A percentile compares a stretch with the other conserved stretches of the same genome.
These are phyloP conservation scores for Eulemur mongoz DNA, from an alignment of 2,797 vertebrate species.

Conservation along the genomic window DNA sequence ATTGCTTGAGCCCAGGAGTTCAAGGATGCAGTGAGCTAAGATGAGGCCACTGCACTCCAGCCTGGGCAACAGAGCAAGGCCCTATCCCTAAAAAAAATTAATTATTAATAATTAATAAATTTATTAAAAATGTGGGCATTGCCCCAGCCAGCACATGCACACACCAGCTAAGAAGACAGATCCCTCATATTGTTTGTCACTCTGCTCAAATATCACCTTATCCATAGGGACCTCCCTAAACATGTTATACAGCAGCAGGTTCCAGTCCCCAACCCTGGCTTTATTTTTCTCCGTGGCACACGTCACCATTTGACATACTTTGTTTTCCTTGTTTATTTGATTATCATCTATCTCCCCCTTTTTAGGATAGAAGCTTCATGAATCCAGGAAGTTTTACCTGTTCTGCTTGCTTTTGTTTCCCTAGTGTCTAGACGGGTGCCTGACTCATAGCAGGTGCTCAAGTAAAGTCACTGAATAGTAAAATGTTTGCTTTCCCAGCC, in stretches of 20 bases:
- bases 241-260: not conserved
- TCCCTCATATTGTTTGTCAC: not conserved
- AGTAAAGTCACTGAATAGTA: not conserved
- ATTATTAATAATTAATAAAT: not conserved
- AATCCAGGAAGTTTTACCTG: not conserved
- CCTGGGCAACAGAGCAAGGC: too few relatives aligned
- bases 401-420: not conserved
- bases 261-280: not conserved
- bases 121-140: not conserved
- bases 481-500: not conserved
- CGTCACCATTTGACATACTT: not conserved
- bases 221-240: not conserved
- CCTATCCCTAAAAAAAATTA: not conserved
- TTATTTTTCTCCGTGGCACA: not conserved
- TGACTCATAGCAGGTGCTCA: not conserved
- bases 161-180: not conserved
- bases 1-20: not conserved
- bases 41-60: not conserved
- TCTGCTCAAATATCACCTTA: not conserved
- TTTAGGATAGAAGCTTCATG: not conserved
- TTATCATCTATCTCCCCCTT: not conserved
- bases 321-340: not conserved
- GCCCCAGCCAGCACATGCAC: too few relatives aligned
- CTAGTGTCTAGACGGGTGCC: not conserved
- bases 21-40: not conserved